A percentile compares a stretch with the other conserved stretches of the same genome.
These are phyloP conservation scores for Cercopithecus diana DNA, from an alignment of 2,797 vertebrate genomes.

Conservation along the genomic window DNA sequence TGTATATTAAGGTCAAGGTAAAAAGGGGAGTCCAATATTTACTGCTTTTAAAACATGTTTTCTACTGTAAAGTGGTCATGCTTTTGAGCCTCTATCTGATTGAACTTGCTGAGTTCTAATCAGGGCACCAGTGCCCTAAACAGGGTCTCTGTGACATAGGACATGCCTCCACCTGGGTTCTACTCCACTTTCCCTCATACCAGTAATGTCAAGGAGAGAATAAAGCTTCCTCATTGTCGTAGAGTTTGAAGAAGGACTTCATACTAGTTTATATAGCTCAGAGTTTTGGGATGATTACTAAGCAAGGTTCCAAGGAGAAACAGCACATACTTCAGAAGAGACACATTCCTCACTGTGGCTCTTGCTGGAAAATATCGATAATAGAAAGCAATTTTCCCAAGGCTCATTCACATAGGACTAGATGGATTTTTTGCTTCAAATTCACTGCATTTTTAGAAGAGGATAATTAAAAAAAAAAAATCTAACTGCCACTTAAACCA, in stretches of 20 bases:
- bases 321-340: not conserved
- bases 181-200: not conserved
- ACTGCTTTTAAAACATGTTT: not conserved
- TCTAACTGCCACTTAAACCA: conserved; percentile 42
- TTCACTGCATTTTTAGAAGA: conserved; percentile 41
- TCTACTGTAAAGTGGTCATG: not conserved
- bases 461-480: not conserved
- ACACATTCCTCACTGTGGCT: not conserved
- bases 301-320: conserved; percentile 57
- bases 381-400: conserved; percentile 54
- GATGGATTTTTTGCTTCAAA: not conserved
- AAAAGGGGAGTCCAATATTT: not conserved
- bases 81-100: not conserved
- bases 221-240: not conserved
- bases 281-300: conserved; percentile 33
- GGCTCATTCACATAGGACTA: conserved; percentile 18
- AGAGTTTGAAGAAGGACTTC: not conserved
- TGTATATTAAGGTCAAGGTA: not conserved
- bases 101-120: not conserved
- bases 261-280: not conserved
- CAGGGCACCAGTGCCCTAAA: not conserved
- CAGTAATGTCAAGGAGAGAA: not conserved
- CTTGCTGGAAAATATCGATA: conserved; percentile 55
- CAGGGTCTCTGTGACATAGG: not conserved
- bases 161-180: not conserved